Evolutionary conservation across 2,113 vertebrate genomes (phyloP).

Genomic region (Zosterops pallidus): DNA sequence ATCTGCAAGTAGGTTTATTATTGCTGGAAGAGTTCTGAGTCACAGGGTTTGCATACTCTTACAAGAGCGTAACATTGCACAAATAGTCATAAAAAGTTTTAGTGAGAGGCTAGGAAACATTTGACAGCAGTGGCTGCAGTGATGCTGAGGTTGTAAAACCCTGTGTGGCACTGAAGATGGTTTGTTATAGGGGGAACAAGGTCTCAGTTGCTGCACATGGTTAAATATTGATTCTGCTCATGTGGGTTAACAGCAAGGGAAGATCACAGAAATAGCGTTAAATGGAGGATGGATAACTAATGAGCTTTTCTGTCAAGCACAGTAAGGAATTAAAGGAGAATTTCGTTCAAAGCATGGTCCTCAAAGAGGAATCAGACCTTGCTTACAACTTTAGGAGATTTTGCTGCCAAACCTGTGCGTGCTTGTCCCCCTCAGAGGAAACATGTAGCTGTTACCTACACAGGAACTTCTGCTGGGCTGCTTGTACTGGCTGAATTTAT

Average conservation of each 20-base stretch:
- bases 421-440: neutral
- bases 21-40: neutral
- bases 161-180: neutral
- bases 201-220: neutral
- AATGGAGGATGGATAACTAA: neutral
- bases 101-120: neutral
- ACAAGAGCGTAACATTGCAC: neutral
- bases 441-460: accelerated
- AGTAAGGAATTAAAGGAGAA: neutral
- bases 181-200: neutral
- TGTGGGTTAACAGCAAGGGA: neutral
- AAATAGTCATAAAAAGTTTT: neutral
- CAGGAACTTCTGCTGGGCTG: neutral
- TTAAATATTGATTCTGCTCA: accelerated
- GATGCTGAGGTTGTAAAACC: neutral
- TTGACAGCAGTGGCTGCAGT: neutral
- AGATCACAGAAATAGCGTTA: neutral
- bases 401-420: neutral
- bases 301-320: neutral
- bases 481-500: neutral
- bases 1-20: neutral
- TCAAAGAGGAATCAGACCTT: neutral
- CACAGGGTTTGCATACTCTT: neutral
- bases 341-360: neutral
- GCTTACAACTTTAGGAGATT: neutral